phyloP scores from a whole-genome alignment of 2,113 vertebrate species.

The Taxidea taxus region DNA sequence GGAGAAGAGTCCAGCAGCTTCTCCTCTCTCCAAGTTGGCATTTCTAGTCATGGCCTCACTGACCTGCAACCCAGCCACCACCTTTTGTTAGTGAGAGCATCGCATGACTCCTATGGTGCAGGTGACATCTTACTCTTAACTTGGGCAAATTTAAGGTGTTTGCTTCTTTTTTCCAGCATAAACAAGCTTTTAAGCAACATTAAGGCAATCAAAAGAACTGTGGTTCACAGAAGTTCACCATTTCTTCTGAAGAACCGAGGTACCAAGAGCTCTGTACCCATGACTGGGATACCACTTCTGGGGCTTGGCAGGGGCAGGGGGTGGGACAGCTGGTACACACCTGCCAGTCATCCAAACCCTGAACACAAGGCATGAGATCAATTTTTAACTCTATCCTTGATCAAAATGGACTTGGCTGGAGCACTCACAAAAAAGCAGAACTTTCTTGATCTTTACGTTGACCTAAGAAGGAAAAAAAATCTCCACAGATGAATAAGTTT shows the following conservation, averaged over 20 bases:
- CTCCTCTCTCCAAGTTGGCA: background rate
- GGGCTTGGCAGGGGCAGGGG: background rate
- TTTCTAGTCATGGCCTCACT: background rate
- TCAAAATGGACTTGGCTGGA: background rate
- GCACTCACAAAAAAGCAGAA: background rate
- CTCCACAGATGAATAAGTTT: background rate
- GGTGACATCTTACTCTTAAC: background rate
- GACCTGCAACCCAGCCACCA: background rate
- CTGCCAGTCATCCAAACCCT: background rate
- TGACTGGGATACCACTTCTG: background rate
- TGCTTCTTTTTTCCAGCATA: background rate
- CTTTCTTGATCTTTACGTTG: conserved; percentile 16
- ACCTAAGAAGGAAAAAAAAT: background rate
- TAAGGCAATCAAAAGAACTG: background rate
- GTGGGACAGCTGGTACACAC: background rate
- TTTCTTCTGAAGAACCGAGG: background rate
- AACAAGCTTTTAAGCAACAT: background rate
- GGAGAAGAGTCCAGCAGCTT: background rate
- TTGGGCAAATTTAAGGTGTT: background rate
- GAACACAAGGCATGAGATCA: background rate
- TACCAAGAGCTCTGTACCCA: background rate
- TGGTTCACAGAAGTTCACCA: conserved; percentile 47
- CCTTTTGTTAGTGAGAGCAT: background rate
- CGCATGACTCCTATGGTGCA: accelerated
- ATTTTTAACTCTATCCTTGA: conserved; percentile 34